phyloP scores from a whole-genome alignment of 1,140 invertebrate species.

The Drosophila melanogaster region Release_6_plus_ISO1_MT NC_004354.4:8502501-8503000 shows the following conservation, averaged over 20 bases:
- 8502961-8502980: slow-evolving; percentile 33
- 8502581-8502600: slow-evolving; percentile 53
- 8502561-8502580: slow-evolving; percentile 31
- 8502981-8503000: neutral
- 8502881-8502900: slow-evolving; percentile 8
- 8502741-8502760: slow-evolving; percentile 13
- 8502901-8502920: slow-evolving; percentile 36
- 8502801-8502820: slow-evolving; percentile 45
- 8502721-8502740: slow-evolving; percentile 7
- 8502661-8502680: slow-evolving; percentile 24
- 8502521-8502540: neutral
- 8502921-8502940: slow-evolving; percentile 24
- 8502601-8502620: slow-evolving; percentile 31
- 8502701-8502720: neutral
- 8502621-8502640: slow-evolving; percentile 33
- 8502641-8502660: slow-evolving; percentile 20
- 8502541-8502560: slow-evolving; percentile 3
- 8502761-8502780: slow-evolving; percentile 32
- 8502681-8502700: slow-evolving; percentile 7
- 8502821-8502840: slow-evolving; percentile 67
- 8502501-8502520: no score
- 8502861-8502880: neutral
- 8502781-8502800: neutral
- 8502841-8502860: neutral
- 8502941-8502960: slow-evolving; percentile 28